Base-by-base conservation (phyloP, 23 tunicate species). In the Halocynthia roretzi region DNA sequence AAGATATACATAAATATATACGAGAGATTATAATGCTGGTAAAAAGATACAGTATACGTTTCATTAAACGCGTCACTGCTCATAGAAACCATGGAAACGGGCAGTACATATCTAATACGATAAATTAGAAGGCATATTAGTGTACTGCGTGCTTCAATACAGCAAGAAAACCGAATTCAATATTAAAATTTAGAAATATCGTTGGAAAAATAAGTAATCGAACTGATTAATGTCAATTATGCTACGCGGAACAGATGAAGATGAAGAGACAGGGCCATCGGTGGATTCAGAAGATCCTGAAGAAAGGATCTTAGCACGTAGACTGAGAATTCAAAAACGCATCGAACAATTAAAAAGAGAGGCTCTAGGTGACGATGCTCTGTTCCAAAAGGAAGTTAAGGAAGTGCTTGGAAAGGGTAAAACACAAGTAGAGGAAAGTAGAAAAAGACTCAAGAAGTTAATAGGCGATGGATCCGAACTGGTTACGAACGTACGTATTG, bases 401-500 rank as follows among this genome's bases (percentile, higher is more conserved):
- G 80, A 78, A 14, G 98, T 79, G 40, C 60, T 82, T 22, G 98
- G 98, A 61, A 92, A 83, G 61, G 98, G 89, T 50, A 83, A 76
- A 63, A 61, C 80, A 52, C 98, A 93, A 71, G 68, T 94, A 12
- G 95, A 94, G 61, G 85, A 67, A 49, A 94, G 94, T 80, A 60
- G 87, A 50, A 82, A 77, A 8, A 78, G 99, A 5, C 62, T 94
- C 55, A 68, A 60, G 61, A 88, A 87, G 61, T 86, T 94, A 31
- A 65, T 83, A 54, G 67, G 75, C 22, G 99, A 84, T 65, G 99
- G 99, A 10, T 72, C 80, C 63, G 95, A 88, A 74, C 85, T 94
- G 73, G 99, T 94, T 12, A 87, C 99, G 18, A 94, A 88, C 61
- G 99, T 94, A 17, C 62, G 77, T 22, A 80, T 88, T 49, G 99